Base-by-base conservation (phyloP, 2,113 vertebrate species). In the Sphaerodactylus townsendi region DNA sequence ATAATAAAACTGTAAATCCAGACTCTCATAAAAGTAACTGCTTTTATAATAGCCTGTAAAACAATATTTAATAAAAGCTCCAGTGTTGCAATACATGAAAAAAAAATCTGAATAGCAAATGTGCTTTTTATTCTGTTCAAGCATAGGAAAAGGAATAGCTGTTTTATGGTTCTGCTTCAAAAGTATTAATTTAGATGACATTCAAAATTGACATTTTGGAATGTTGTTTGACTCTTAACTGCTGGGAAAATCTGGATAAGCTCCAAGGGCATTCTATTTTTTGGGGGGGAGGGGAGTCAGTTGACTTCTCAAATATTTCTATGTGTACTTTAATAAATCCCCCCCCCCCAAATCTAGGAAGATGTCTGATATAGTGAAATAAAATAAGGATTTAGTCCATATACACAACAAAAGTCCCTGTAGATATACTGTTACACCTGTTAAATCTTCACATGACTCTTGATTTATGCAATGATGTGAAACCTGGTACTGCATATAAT, bases 391-490 rank as follows among this genome's bases (percentile, higher is more conserved):
- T n/a, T n/a, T n/a, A n/a, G n/a, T n/a, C n/a, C n/a, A n/a, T n/a
- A n/a, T n/a, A n/a, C n/a, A n/a, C n/a, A n/a, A n/a, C n/a, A n/a
- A n/a, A n/a, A n/a, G n/a, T n/a, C n/a, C n/a, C n/a, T n/a, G n/a
- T n/a, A n/a, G n/a, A 65, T 65, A n/a, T 62, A 41, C 21, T 37
- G 46, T 68, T 77, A 2, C 92, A 89, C 88, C 88, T 41, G 81
- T 89, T 94, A 75, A 85, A 95, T 77, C 53, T 25, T 39, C 30
- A 56, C 19, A 68, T 41, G 19, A 56, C 35, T 10, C 33, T 46
- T 39, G 46, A 30, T 11, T 65, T 28, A 5, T 39, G 30, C 77
- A 53, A 11, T 23, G 8, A 64, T 56, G 66, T 33, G 39, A 10
- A 48, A 48, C 10, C 5, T 48, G 46, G 10, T 21, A 14, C 9